Conservation (phyloP, 2,113 vertebrate genomes). For the Terrapene triunguis region DNA sequence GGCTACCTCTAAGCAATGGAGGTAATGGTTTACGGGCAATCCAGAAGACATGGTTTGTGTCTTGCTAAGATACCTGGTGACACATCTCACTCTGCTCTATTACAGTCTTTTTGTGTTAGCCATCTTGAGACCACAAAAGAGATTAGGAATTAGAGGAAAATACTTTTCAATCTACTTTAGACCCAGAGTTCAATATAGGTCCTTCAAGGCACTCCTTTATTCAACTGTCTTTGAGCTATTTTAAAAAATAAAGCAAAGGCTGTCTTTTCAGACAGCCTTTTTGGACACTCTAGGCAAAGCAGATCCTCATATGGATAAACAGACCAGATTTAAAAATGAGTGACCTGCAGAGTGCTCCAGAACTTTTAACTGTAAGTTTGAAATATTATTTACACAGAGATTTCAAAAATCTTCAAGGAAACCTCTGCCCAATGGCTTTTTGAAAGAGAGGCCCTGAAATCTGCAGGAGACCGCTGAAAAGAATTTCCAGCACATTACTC, state of each 20-base stretch:
- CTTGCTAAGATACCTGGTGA: slow-evolving; percentile 67
- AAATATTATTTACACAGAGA: slow-evolving; percentile 41
- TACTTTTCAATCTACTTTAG: slow-evolving; percentile 70
- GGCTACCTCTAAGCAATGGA: slow-evolving; percentile 3
- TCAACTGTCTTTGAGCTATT: slow-evolving; percentile 45
- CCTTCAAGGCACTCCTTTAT: slow-evolving; percentile 45
- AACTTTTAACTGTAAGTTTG: slow-evolving; percentile 19
- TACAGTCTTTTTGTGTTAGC: slow-evolving; percentile 65
- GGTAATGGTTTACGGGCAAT: neutral
- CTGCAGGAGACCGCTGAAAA: slow-evolving; percentile 68
- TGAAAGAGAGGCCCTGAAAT: slow-evolving; percentile 28
- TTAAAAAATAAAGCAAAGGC: slow-evolving; percentile 37
- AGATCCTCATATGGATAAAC: slow-evolving; percentile 48
- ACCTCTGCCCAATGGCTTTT: slow-evolving; percentile 22
- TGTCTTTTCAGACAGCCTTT: slow-evolving; percentile 1
- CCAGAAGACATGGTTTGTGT: slow-evolving; percentile 11
- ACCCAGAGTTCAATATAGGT: slow-evolving; percentile 32
- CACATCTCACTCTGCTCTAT: slow-evolving; percentile 62
- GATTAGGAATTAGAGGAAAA: slow-evolving; percentile 75
- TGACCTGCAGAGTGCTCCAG: neutral
- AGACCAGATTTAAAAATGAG: slow-evolving; percentile 37
- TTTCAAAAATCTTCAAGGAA: slow-evolving; percentile 12
- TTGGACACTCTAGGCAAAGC: slow-evolving; percentile 51
- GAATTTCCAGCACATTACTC: slow-evolving; percentile 51
- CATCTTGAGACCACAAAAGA: slow-evolving; percentile 64